Base-by-base conservation (phyloP, 2,113 vertebrate species). In the Platichthys flesus region DNA sequence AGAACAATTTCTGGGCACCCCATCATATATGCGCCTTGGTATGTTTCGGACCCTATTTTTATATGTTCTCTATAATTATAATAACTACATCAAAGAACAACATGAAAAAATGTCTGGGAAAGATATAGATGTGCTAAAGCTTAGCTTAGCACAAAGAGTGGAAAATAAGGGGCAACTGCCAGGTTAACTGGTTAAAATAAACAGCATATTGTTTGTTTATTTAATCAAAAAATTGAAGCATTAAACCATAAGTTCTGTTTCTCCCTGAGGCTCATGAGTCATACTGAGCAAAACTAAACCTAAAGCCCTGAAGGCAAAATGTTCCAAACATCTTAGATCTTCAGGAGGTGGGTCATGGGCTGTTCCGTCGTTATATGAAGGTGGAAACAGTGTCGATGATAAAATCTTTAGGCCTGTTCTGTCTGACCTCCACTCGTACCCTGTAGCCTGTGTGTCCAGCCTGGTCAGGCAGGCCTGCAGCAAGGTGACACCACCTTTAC, bases 401-500 rank as follows among this genome's bases (percentile, higher is more conserved):
- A 42, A 42, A 42, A 42, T 13, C 40, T 42, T 42, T 42, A 71
- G 63, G 61, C 74, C 65, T 55, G 68, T 77, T 83, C 55, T 68
- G 71, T 75, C 79, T 82, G 81, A 89, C 83, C 71, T 78, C 20
- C 0, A 28, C 63, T 84, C 1, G 13, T 56, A 59, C 73, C 72
- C 54, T 67, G 60, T 5, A 60, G 71, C 76, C 63, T 66, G 28
- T 35, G 23, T 55, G 42, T 84, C 60, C 76, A 67, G 63, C 42
- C 65, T 64, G 45, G 4, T 9, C 55, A 59, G 67, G 73, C 49
- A 62, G 69, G 77, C 77, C 74, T 56, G 72, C 62, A 77, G 85
- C 81, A 75, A 79, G 72, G 84, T 77, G 82, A 86, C 61, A 26
- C 76, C 64, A 86, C 85, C 85, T 89, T 84, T 64, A 78, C 62